These are phyloP conservation scores for Agapornis roseicollis DNA, from an alignment of 2,113 vertebrate genomes.

Conservation along the genomic window DNA sequence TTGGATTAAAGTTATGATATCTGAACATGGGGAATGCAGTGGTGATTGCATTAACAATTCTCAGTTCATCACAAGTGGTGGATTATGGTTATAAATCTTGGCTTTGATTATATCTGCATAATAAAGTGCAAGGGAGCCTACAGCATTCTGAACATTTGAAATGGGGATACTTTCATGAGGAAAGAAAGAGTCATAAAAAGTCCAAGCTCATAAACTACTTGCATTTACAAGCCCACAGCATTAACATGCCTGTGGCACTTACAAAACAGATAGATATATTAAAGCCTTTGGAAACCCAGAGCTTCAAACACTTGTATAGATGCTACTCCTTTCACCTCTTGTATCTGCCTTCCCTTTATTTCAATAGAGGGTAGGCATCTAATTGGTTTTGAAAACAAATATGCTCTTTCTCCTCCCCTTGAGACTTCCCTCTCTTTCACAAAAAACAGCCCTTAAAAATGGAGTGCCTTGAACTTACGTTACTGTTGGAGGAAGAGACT, in stretches of 20 bases:
- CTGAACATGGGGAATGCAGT: background rate
- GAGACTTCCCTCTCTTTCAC: background rate
- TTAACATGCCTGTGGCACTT: background rate
- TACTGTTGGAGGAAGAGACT: background rate
- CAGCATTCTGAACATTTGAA: background rate
- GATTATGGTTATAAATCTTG: slow-evolving; percentile 10
- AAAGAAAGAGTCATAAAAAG: background rate
- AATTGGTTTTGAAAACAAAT: background rate
- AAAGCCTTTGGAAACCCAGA: background rate
- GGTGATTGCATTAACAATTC: slow-evolving; percentile 3
- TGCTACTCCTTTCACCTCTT: background rate
- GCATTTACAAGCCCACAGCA: background rate
- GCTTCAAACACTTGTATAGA: background rate
- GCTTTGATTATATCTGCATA: background rate
- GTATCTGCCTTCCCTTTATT: background rate
- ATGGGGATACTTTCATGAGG: background rate
- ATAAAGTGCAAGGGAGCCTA: background rate
- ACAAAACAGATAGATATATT: background rate
- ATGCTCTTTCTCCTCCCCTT: background rate
- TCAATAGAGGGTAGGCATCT: background rate
- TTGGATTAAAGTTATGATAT: slow-evolving; percentile 19
- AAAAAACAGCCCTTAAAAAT: background rate
- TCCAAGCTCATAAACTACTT: background rate
- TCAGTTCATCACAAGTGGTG: background rate
- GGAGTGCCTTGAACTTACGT: background rate